A percentile compares a stretch with the other conserved stretches of the same genome.
Evolutionary conservation across 2,888 invertebrate species (phyloP).

Genomic region (Bombyx huttoni): DNA sequence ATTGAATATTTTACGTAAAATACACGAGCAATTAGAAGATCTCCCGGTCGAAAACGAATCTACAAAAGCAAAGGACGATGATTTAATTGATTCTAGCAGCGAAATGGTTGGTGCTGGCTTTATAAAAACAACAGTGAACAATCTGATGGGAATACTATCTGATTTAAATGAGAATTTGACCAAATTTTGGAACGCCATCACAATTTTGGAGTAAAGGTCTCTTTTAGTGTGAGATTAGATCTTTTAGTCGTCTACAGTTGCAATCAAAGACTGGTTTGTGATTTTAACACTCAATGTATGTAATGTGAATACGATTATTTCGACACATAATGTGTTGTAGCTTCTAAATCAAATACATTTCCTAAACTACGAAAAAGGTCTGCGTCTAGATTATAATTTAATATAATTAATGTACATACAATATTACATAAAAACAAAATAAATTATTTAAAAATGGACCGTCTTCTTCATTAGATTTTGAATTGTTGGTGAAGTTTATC

Average conservation of each 20-base stretch:
- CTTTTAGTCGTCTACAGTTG: not conserved
- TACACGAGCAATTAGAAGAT: slow-evolving; percentile 31
- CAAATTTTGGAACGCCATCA: slow-evolving; percentile 41
- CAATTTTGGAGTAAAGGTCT: slow-evolving; percentile 32
- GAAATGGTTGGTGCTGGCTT: slow-evolving; percentile 20
- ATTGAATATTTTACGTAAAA: slow-evolving; percentile 32
- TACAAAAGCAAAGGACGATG: slow-evolving; percentile 7
- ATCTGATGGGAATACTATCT: slow-evolving; percentile 31
- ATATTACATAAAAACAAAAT: no score
- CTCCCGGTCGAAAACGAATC: slow-evolving; percentile 21
- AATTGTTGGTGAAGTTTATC: no score
- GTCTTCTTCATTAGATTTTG: no score
- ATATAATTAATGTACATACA: no score
- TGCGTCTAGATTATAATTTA: no score
- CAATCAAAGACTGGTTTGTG: not conserved
- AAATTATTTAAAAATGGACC: no score
- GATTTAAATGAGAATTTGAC: slow-evolving; percentile 50
- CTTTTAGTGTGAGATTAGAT: not conserved
- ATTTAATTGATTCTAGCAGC: slow-evolving; percentile 22
- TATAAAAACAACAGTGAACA: slow-evolving; percentile 37
- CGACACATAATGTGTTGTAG: no score
- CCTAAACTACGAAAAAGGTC: no score
- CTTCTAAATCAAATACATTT: no score
- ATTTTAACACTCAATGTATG: not conserved
- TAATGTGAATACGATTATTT: no score